A percentile compares a stretch with the other conserved stretches of the same genome.
phyloP scores from a whole-genome alignment of 2,797 vertebrate genomes.

The Chromobotia macracanthus region DNA sequence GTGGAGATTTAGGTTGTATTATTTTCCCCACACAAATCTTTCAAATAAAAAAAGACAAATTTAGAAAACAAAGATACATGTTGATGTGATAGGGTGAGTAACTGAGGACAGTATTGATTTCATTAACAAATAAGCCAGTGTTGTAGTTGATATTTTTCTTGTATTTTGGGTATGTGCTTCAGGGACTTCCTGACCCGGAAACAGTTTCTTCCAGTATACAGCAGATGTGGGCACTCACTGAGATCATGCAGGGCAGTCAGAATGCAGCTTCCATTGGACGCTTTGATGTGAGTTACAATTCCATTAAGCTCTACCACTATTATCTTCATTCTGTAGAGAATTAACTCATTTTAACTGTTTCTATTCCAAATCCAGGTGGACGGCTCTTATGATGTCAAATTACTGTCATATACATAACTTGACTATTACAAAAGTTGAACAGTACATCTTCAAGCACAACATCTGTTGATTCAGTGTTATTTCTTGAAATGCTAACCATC shows the following conservation, averaged over 20 bases:
- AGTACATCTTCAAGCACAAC: too few relatives aligned
- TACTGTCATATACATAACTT: slow-evolving; percentile 85
- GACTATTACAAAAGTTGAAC: too few relatives aligned
- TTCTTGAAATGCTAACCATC: not conserved
- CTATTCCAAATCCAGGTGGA: slow-evolving; percentile 82
- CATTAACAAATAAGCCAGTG: not conserved
- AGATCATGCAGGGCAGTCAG: slow-evolving; percentile 90
- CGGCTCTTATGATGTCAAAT: slow-evolving; percentile 90
- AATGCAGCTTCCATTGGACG: slow-evolving; percentile 87
- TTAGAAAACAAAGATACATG: too few relatives aligned
- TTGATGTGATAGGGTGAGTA: too few relatives aligned
- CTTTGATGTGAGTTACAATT: slow-evolving; percentile 86
- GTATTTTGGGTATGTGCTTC: not conserved
- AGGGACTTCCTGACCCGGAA: slow-evolving; percentile 89
- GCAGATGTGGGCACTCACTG: slow-evolving; percentile 96
- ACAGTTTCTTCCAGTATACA: slow-evolving; percentile 89
- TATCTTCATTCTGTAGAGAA: not conserved
- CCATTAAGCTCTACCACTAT: not conserved
- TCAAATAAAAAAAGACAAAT: too few relatives aligned
- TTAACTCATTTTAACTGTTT: not conserved
- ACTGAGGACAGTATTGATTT: not conserved
- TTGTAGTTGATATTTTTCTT: not conserved
- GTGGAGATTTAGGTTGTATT: too few relatives aligned
- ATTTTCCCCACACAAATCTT: too few relatives aligned
- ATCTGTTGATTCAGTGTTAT: not conserved